Base-by-base conservation (phyloP, 2,797 vertebrate species). In the Simalia tracyae region DNA sequence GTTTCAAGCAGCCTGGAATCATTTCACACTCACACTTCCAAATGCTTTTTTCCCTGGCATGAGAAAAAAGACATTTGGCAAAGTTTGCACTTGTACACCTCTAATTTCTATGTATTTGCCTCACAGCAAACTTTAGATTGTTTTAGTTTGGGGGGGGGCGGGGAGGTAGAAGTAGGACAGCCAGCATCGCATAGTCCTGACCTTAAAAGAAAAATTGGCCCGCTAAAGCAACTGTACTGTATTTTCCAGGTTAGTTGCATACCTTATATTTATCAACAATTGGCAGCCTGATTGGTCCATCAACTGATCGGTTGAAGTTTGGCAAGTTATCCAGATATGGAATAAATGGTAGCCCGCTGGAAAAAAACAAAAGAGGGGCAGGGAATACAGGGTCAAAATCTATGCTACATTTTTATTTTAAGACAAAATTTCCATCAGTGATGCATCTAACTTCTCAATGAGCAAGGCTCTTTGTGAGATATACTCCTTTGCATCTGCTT, bases 251-350 rank as follows among this genome's bases (percentile, higher is more conserved):
- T 56, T 81, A 46, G 19, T 24, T 46, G 22, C n/a, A 57, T 96
- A 99, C 99, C 98, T 99, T 99, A 95, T 99, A 99, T 96, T 99
- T 99, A 97, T 99, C 99, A 96, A 99, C 99, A 87, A 99, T 99
- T 93, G 99, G 99, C 98, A 99, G 98, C 96, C 99, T 98, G 96
- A 99, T 98, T 54, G 99, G 99, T 96, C 99, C 99, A 91, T 99
- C 98, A 91, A 97, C 98, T 93, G 99, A 98, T 98, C 99, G 99
- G 98, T 97, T 98, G 95, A 99, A 99, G 97, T 98, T 98, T 98
- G 99, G 99, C 98, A 99, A 98, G 97, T 98, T 99, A 98, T 99
- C 99, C 98, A 99, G 97, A 97, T 99, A 99, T 91, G 99, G 98
- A 98, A 99, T 99, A 98, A 99, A 99, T 2, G 99, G 98, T 97